phyloP scores from a whole-genome alignment of 2,888 invertebrate genomes.

The Lucinisca nassula region DNA sequence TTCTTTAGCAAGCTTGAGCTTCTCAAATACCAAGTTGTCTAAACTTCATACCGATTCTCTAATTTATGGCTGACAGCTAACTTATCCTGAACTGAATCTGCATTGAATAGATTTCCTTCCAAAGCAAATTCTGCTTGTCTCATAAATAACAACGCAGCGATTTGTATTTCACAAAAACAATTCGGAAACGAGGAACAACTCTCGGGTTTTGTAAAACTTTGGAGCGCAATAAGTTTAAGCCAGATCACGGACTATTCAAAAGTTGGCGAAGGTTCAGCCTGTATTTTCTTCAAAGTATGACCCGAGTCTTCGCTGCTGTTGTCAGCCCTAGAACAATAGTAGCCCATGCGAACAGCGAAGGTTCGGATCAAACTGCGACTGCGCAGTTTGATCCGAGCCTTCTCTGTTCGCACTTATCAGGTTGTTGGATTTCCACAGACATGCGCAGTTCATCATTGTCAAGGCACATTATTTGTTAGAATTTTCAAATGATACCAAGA shows the following conservation, averaged over 20 bases:
- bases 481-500: constrained; percentile 46
- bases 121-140: constrained; percentile 21
- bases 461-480: constrained; percentile 57
- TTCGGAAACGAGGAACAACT: constrained; percentile 7
- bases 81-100: constrained; percentile 28
- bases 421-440: no score
- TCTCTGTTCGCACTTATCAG: no score
- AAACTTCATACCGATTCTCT: background rate
- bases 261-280: no score
- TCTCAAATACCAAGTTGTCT: constrained; percentile 9
- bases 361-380: no score
- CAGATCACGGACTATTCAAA: no score
- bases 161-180: constrained; percentile 22
- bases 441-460: constrained; percentile 68
- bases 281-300: no score
- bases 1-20: background rate
- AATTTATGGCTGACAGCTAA: constrained; percentile 31
- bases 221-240: constrained; percentile 25
- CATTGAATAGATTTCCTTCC: constrained; percentile 36
- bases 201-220: constrained; percentile 47
- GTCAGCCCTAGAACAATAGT: no score
- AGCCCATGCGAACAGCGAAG: no score
- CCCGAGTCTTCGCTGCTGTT: no score
- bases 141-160: constrained; percentile 24
- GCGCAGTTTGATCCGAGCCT: no score